Conservation (phyloP, 2,113 vertebrate genomes). For the Microtus ochrogaster region DNA sequence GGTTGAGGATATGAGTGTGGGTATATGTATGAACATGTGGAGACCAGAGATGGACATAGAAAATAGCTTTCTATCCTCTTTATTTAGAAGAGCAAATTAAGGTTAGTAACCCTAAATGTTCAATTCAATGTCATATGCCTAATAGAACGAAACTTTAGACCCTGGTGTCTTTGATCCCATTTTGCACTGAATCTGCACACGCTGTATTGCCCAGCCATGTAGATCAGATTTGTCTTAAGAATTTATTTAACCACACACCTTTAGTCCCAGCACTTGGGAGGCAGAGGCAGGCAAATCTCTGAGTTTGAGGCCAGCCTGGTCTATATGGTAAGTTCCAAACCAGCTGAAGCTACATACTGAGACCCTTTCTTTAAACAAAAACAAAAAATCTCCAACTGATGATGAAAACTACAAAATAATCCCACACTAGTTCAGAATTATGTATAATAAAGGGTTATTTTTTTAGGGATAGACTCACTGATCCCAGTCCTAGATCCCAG, state of each 20-base stretch:
- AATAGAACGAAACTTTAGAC: slow-evolving; percentile 14
- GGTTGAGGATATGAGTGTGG: not conserved
- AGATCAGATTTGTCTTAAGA: slow-evolving; percentile 36
- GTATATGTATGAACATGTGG: not conserved
- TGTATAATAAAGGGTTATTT: too few species aligned
- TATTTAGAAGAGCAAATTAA: slow-evolving; percentile 18
- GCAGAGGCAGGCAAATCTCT: not conserved
- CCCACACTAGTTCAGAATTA: too few species aligned
- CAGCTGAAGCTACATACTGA: not conserved
- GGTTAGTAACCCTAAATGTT: not conserved
- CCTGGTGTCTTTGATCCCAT: not conserved
- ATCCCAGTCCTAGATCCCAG: too few species aligned
- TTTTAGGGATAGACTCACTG: too few species aligned
- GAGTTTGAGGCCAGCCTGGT: not conserved
- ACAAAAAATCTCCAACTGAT: not conserved
- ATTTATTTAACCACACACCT: not conserved
- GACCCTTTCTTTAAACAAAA: not conserved
- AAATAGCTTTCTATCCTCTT: not conserved
- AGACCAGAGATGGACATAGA: not conserved
- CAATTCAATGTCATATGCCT: not conserved
- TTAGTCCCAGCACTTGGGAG: not conserved
- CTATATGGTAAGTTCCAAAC: not conserved
- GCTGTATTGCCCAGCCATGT: not conserved
- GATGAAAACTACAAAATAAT: too few species aligned
- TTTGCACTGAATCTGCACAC: not conserved